These are phyloP conservation scores for Eurois occulta DNA, from an alignment of 2,888 invertebrate species.

Conservation along the genomic window DNA sequence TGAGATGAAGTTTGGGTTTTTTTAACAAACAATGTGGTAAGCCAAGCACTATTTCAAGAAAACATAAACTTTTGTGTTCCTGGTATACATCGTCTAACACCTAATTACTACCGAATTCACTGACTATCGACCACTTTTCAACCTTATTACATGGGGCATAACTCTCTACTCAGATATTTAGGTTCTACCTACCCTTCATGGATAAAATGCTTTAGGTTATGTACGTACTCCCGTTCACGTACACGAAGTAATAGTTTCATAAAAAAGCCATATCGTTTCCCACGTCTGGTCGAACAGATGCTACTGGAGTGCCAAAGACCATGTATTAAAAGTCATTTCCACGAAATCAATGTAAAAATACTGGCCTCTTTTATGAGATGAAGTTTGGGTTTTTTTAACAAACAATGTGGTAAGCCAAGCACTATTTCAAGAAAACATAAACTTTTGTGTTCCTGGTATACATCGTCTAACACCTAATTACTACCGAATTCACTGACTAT, in stretches of 20 bases:
- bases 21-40: slow-evolving; percentile 26
- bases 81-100: slow-evolving; percentile 17
- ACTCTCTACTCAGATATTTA: no score
- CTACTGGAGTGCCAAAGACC: background rate
- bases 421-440: slow-evolving; percentile 27
- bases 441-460: slow-evolving; percentile 27
- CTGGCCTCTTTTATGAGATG: background rate
- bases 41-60: slow-evolving; percentile 15
- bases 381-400: background rate
- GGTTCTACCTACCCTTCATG: background rate
- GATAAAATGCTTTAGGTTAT: background rate
- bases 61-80: slow-evolving; percentile 26
- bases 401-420: slow-evolving; percentile 23
- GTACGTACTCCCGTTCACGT: background rate
- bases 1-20: background rate
- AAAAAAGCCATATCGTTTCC: background rate
- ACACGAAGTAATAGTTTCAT: background rate
- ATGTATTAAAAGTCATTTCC: background rate
- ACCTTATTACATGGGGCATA: no score
- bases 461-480: slow-evolving; percentile 10
- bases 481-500: no score
- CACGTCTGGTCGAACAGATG: background rate
- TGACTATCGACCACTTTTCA: no score
- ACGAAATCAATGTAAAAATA: slow-evolving; percentile 12
- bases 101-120: no score